Conservation (phyloP, 1,140 invertebrate genomes). For the Manduca sexta region DNA sequence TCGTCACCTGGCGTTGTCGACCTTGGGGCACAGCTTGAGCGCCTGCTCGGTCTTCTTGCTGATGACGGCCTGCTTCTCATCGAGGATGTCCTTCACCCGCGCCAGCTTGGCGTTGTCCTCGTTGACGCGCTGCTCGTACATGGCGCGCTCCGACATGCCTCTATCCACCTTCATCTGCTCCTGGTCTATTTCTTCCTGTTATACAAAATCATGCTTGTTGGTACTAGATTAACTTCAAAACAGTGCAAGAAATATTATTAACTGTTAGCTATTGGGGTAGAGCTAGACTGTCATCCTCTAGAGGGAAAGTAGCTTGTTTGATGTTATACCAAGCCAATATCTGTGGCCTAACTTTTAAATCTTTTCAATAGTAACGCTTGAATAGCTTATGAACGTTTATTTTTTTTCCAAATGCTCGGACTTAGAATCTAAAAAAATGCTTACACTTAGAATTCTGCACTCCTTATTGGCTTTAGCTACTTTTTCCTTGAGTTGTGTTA, state of each 20-base stretch:
- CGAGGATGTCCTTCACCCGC: conserved; percentile 36
- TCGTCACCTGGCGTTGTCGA: conserved; percentile 56
- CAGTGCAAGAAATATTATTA: no score
- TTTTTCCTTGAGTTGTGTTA: conserved; percentile 19
- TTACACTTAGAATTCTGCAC: conserved; percentile 28
- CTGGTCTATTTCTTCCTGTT: conserved; percentile 49
- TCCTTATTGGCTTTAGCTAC: conserved; percentile 9
- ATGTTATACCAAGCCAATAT: no score
- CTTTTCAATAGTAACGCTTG: no score
- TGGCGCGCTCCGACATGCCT: conserved; percentile 30
- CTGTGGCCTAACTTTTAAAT: no score
- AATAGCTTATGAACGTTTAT: no score
- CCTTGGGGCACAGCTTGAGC: conserved; percentile 46
- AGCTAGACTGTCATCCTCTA: no score
- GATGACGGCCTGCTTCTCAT: conserved; percentile 47
- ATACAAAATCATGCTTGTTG: background rate
- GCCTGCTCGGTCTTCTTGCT: conserved; percentile 39
- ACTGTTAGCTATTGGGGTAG: no score
- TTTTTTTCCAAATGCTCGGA: no score
- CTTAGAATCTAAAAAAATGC: conserved; percentile 2
- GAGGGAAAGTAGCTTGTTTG: no score
- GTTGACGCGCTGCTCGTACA: conserved; percentile 25
- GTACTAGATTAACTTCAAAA: no score
- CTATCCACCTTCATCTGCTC: conserved; percentile 45
- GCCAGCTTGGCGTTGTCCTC: conserved; percentile 45